Conservation (phyloP, 1,140 invertebrate genomes). For the Conopomorpha cramerella region DNA sequence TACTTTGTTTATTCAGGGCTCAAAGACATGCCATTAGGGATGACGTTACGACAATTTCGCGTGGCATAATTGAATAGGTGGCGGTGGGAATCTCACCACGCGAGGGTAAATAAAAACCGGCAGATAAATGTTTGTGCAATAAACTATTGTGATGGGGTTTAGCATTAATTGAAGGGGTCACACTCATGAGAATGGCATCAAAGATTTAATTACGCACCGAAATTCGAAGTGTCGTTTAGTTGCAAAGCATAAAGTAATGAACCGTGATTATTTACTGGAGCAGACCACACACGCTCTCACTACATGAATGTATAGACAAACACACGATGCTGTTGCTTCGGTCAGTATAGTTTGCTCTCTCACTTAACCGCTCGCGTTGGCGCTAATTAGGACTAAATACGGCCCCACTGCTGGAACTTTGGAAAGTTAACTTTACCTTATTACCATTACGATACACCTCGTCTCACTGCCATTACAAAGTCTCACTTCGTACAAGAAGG, state of each 20-base stretch:
- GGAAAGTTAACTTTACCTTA: no score
- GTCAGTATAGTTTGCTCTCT: constrained; percentile 24
- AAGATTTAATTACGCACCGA: no score
- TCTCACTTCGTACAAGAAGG: no score
- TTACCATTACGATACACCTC: constrained; percentile 38
- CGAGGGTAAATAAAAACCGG: no score
- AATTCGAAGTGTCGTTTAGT: no score
- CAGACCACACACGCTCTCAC: no score
- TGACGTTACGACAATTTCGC: constrained; percentile 34
- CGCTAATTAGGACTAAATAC: constrained; percentile 45
- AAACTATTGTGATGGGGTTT: constrained; percentile 24
- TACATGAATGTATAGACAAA: no score
- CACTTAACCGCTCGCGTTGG: constrained; percentile 27
- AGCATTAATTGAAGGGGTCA: constrained; percentile 21
- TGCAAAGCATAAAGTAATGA: no score
- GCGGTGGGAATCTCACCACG: constrained; percentile 38
- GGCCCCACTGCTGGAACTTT: no score
- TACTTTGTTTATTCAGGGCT: constrained; percentile 39
- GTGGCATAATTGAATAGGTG: constrained; percentile 50
- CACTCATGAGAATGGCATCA: no score
- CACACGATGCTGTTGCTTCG: no score
- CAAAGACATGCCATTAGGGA: constrained; percentile 43
- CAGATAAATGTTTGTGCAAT: constrained; percentile 12
- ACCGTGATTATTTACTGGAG: no score
- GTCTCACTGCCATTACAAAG: constrained; percentile 39